These are phyloP conservation scores for Psophia crepitans DNA, from an alignment of 2,113 vertebrate species.

Conservation along the genomic window DNA sequence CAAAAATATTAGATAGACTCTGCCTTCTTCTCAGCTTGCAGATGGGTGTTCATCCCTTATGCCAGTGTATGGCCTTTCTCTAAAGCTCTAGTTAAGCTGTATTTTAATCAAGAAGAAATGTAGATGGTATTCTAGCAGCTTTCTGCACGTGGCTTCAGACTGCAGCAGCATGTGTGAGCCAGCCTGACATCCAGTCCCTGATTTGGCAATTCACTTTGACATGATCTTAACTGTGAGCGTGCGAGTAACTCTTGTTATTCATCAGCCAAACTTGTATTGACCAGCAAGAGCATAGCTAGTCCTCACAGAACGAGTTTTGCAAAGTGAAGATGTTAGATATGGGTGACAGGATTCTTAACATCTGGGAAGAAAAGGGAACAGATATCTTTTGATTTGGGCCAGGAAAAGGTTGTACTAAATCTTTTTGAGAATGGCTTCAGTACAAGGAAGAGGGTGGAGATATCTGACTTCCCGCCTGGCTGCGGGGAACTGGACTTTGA, in stretches of 20 bases:
- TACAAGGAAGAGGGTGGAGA: slow-evolving; percentile 32
- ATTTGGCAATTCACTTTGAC: background rate
- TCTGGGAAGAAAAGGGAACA: background rate
- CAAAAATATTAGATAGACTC: background rate
- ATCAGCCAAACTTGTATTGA: background rate
- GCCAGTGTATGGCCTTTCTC: background rate
- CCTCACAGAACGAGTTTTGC: background rate
- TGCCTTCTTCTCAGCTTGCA: background rate
- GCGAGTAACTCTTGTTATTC: accelerated
- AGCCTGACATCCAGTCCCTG: background rate
- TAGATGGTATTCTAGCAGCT: background rate
- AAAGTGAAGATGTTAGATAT: background rate
- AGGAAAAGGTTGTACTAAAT: slow-evolving; percentile 4
- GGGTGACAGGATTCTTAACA: background rate
- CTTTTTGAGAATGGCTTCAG: background rate
- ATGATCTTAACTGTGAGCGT: accelerated
- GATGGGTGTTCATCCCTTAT: background rate
- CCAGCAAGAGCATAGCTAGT: background rate
- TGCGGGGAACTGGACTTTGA: background rate
- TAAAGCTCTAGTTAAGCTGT: background rate
- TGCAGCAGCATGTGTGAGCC: background rate
- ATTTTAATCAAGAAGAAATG: background rate
- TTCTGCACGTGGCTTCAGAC: background rate
- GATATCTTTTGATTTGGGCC: background rate
- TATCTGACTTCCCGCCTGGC: background rate